Percentiles rank a stretch among this genome's conserved stretches.
These are phyloP conservation scores for Thalassoma bifasciatum DNA, from an alignment of 2,113 vertebrate genomes.

Conservation along the genomic window DNA sequence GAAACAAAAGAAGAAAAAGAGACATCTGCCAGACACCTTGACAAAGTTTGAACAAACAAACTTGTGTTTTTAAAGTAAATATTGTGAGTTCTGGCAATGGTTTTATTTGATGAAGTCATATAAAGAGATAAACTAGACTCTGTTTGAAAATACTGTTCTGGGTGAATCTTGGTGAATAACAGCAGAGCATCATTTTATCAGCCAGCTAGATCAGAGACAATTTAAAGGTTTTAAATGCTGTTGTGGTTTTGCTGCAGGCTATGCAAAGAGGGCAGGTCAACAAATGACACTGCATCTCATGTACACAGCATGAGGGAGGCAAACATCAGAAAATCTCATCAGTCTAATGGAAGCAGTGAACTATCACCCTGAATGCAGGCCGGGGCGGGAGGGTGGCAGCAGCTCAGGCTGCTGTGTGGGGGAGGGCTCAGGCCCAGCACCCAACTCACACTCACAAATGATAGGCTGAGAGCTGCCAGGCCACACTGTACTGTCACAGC, in stretches of 20 bases:
- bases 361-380: constrained; percentile 26
- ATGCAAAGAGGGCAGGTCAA: constrained; percentile 4
- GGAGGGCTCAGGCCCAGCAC: not conserved
- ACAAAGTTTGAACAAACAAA: not conserved
- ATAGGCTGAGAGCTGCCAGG: not conserved
- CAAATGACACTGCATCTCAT: constrained; percentile 32
- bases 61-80: not conserved
- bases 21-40: not conserved
- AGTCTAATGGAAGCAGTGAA: constrained; percentile 53
- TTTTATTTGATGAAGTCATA: not conserved
- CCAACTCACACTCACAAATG: not conserved
- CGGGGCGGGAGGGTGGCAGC: not conserved
- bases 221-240: not conserved
- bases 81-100: not conserved
- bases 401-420: not conserved
- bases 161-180: not conserved
- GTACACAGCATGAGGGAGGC: constrained; percentile 8
- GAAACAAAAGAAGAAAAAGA: not conserved
- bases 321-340: constrained; percentile 53
- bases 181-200: not conserved
- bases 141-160: not conserved
- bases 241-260: not conserved
- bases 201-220: not conserved
- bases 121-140: not conserved
- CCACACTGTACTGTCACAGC: not conserved